phyloP scores from a whole-genome alignment of 53 echinoderm and acorn worm genomes.

The Apostichopus leukothele region DNA sequence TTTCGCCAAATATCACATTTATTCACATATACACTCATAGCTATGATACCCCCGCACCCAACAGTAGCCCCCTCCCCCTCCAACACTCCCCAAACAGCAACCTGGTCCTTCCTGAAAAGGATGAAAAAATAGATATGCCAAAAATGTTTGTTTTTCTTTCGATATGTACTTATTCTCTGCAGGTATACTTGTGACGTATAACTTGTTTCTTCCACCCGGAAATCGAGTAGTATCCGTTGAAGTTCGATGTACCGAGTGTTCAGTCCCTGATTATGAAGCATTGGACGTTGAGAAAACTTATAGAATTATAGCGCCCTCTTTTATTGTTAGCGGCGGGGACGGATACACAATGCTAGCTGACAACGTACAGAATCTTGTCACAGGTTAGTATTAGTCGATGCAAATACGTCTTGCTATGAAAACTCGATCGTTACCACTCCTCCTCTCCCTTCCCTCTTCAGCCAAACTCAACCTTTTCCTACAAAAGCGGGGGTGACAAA shows the following conservation, averaged over 20 bases:
- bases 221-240: slow-evolving; percentile 66
- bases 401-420: background rate
- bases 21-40: background rate
- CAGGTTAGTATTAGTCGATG: slow-evolving; percentile 33
- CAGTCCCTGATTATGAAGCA: slow-evolving; percentile 70
- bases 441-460: background rate
- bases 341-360: slow-evolving; percentile 71
- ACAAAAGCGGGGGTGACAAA: no score
- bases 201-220: slow-evolving; percentile 46
- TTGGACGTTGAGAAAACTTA: slow-evolving; percentile 64
- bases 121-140: no score
- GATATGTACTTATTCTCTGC: background rate
- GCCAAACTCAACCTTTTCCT: no score
- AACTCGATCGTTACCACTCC: background rate
- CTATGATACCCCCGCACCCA: background rate
- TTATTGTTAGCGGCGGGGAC: slow-evolving; percentile 71
- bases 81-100: background rate
- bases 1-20: background rate
- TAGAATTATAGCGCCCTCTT: slow-evolving; percentile 62
- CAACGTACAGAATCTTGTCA: slow-evolving; percentile 51
- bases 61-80: background rate
- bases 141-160: no score
- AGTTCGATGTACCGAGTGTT: slow-evolving; percentile 74
- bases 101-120: background rate
- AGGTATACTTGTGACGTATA: slow-evolving; percentile 80